Evolutionary conservation across 2,113 vertebrate species (phyloP).

Genomic region (Falco punctatus): DNA sequence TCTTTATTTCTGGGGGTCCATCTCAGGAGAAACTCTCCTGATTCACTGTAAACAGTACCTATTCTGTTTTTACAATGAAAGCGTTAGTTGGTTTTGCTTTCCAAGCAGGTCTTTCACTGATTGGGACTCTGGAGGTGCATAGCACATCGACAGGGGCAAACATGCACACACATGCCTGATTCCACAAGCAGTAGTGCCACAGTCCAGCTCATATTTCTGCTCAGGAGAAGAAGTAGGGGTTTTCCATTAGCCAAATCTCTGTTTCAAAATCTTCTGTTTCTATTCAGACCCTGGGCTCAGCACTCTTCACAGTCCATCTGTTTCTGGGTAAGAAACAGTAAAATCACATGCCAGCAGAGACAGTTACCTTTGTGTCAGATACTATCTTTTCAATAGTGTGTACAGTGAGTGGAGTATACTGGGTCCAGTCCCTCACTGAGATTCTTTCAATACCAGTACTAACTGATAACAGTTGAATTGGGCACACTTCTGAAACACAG

Average conservation of each 20-base stretch:
- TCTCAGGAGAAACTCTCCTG: neutral
- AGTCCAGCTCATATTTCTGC: neutral
- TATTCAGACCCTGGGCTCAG: neutral
- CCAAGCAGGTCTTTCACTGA: neutral
- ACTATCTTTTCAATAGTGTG: neutral
- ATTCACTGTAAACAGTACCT: neutral
- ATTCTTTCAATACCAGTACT: neutral
- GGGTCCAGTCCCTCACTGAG: neutral
- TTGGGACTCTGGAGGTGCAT: neutral
- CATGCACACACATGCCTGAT: neutral
- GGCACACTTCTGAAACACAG: neutral
- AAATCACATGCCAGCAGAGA: neutral
- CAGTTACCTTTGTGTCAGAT: neutral
- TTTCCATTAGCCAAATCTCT: neutral
- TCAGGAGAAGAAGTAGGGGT: neutral
- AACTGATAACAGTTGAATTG: neutral
- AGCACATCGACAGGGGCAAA: neutral
- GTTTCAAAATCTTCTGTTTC: neutral
- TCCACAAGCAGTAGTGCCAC: neutral
- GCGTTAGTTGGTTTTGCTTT: neutral
- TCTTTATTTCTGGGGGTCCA: neutral
- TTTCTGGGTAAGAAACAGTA: neutral
- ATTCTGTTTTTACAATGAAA: neutral
- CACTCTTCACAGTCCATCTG: neutral
- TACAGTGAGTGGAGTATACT: neutral